Base-by-base conservation (phyloP, 2,888 invertebrate genomes). In the Cabera pusaria region DNA sequence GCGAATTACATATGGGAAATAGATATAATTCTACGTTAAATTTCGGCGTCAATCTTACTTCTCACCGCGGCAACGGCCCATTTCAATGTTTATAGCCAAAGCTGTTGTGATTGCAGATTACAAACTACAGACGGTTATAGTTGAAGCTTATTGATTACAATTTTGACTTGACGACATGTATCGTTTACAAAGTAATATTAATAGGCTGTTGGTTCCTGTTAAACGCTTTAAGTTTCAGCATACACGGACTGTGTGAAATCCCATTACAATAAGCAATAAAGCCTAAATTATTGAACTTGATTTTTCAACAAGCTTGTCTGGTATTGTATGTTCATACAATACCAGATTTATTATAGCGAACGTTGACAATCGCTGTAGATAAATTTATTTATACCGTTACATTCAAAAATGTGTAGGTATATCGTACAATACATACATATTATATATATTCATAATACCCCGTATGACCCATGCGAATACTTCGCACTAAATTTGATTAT, bases 1-100 rank as follows among this genome's bases (percentile, higher is more conserved):
- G 8, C 20, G 25, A 37, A 37, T 34, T 33, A 37, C 25, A 14
- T 21, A 19, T 28, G 28, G 33, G 28, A 24, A 24, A 37, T 37
- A 12, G 28, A 24, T 29, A 23, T 26, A 4, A 9, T 11, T 21
- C 27, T 28, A 26, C 22, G 6, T 6, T 21, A 1, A 9, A 14
- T n/a, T 27, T 11, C 3, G 14, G 9, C 10, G n/a, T 6, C 6
- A 20, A 12, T 14, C 11, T 22, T 22, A 5, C 9, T 10, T 10
- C 10, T 8, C 12, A n/a, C 22, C 14, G 16, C 21, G 24, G 10
- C 23, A 23, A 23, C 11, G 7, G 11, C 6, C 18, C 18, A 5
- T 5, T 19, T 31, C 21, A 16, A 16, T 3, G 8, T 20, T 3
- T 9, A 3, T 3, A 20, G 12, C 8, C 12, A 6, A 29, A 21